Evolutionary conservation across 2,888 invertebrate genomes (phyloP), one percentile per base, ranked within the genome.

Genomic region (Theretra japonica): DNA sequence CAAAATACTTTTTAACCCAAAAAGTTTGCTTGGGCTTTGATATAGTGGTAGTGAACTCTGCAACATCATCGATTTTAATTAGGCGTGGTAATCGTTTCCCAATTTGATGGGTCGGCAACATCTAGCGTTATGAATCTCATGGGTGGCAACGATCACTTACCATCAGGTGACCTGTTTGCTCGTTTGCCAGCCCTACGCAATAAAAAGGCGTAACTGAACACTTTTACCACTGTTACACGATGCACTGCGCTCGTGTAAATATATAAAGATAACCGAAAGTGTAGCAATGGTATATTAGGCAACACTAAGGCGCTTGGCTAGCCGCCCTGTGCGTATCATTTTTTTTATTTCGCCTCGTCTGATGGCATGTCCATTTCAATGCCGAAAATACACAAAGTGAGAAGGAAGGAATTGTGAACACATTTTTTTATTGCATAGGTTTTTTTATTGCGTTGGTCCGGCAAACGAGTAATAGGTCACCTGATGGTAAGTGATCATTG

Each of bases 211-310:
- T 19, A 2, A 53, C 15, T n/a, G 4, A 53, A 68, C 21, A 8
- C 21, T 58, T 17, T 53, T n/a, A n/a, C 11, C 17, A 70, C 58
- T 58, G 69, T 19, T 5, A 3, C 33, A 23, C 7, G n/a, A 25
- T 70, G 23, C 21, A 23, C 57, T 57, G 41, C 0, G 58, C 58
- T 41, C 4, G 17, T 56, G 23, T 25, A 33, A 30, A 57, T 76
- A 76, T 76, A 76, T 74, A 76, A 75, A 78, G 77, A 81, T 79
- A 78, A 79, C 76, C 73, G 65, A 60, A 48, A 65, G 65, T 70
- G 74, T 28, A 30, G 69, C 69, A 69, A 69, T 53, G 6, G 68
- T 56, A 21, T 30, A 70, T 80, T 82, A 76, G 74, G 79, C 75
- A 81, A 83, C 71, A 33, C 69, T 23, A 69, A 65, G 62, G 62